Base-by-base conservation (phyloP, 2,888 invertebrate species). In the Nasonovia ribisnigri region DNA sequence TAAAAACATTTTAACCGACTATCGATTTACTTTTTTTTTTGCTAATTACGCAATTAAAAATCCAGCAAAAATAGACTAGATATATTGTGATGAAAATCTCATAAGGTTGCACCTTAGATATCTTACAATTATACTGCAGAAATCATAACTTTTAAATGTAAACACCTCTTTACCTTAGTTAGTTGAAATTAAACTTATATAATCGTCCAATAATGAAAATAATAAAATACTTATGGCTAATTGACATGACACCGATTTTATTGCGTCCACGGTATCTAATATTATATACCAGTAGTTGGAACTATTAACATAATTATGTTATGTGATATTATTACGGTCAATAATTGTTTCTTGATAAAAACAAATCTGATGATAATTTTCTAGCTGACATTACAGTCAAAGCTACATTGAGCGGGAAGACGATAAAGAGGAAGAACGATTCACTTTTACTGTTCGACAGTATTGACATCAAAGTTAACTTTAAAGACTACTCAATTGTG, bases 401-500 rank as follows among this genome's bases (percentile, higher is more conserved):
- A 90, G 96, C 96, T 0, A 95, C 96, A 48, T 92, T 97, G 29
- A 95, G 96, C 93, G 96, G 96, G 0, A 95, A 95, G 94, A 93
- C 96, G 0, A 95, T 95, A 48, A 96, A 95, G 5, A 95, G 95
- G 93, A 96, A 96, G 91, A 96, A 96, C 2, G 95, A 95, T 10
- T 96, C 96, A 89, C 96, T 96, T 95, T 92, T 97, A 29, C 95
- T 96, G 94, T 96, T 97, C 95, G 96, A 96, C 43, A 96, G 96
- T 29, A 96, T 97, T 54, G 96, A 96, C 87, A 95, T 97, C 95
- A 96, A 96, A 94, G 95, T 96, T 13, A 95, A 95, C 88, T 95
- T 97, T 84, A 96, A 96, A 93, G 97, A 97, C 95, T 97, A 97
- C 95, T 95, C 95, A 57, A 95, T 97, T 77, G 95, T 95, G 84